Percentiles rank a stretch among this genome's conserved stretches.
Conservation (phyloP, 1,140 invertebrate genomes). For the Drosophila yakuba region DNA sequence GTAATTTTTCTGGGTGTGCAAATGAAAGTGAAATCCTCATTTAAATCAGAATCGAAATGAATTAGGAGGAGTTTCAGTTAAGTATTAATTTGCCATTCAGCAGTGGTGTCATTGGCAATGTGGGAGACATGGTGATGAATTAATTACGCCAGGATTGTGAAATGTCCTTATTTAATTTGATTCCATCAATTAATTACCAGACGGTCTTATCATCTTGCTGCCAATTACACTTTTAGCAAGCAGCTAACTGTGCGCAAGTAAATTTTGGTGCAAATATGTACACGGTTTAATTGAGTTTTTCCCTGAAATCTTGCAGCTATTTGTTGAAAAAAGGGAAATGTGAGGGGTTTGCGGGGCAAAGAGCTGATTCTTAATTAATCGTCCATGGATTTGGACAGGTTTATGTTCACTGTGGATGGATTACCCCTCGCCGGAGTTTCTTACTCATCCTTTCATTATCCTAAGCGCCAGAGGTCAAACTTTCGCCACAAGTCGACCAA, state of each 20-base stretch:
- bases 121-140: constrained; percentile 8
- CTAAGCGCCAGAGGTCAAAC: not conserved
- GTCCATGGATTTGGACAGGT: not conserved
- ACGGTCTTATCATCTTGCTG: constrained; percentile 1
- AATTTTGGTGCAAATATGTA: constrained; percentile 38
- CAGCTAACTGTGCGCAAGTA: constrained; percentile 8
- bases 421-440: not conserved
- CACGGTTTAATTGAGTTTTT: constrained; percentile 19
- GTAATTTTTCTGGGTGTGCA: too few species aligned
- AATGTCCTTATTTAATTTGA: constrained; percentile 9
- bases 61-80: not conserved
- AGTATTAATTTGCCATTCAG: constrained; percentile 2
- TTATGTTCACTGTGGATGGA: not conserved
- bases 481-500: not conserved
- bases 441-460: not conserved
- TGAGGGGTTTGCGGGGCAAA: not conserved
- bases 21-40: constrained; percentile 18
- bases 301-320: not conserved
- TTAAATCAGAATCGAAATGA: not conserved
- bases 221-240: constrained; percentile 27
- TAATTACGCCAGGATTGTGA: constrained; percentile 8
- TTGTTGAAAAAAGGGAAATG: not conserved
- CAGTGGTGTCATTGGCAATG: not conserved
- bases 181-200: constrained; percentile 22
- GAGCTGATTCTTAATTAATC: constrained; percentile 2